Base-by-base conservation (phyloP, 2,888 invertebrate genomes). In the Bugulina stolonifera region DNA sequence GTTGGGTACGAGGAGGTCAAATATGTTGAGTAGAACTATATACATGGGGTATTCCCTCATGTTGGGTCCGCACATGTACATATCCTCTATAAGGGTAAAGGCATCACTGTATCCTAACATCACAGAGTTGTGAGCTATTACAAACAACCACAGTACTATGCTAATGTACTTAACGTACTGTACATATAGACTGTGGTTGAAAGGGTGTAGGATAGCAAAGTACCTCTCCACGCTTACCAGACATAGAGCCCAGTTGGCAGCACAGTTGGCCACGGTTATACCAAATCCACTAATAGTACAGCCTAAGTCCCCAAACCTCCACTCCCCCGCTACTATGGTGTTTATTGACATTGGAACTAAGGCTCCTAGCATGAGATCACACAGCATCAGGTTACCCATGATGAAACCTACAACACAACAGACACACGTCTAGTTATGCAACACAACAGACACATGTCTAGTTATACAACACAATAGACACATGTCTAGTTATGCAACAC, bases 241-340 rank as follows among this genome's bases (percentile, higher is more conserved):
- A 32, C 70, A 70, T 52, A 70, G 70, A 23, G 70, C 43, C 70
- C 70, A 70, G 34, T 64, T 64, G 34, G 64, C 64, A 34, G 64
- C 64, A n/a, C 64, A 64, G 32, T 64, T 64, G 32, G 64, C 64
- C 14, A 64, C 64, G 5, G 34, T 34, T 10, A 64, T n/a, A 64
- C 29, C 3, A 32, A 64, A 64, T 18, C 64, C 64, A 64, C 64
- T 64, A 14, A 64, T 34, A 18, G 64, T 64, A 32, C 64, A 64
- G 18, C 32, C 64, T 14, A 32, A 29, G 32, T 3, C 32, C 3
- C 34, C 64, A n/a, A 64, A 64, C 27, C 27, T 22, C 64, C 64
- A 64, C 14, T 22, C 27, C 18, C 64, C 64, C 64, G 22, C 18
- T 32, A 64, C 25, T 5, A 64, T 27, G 5, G 64, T 64, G 64